Conservation (phyloP, 2,113 vertebrate genomes). For the Platysternon megacephalum region DNA sequence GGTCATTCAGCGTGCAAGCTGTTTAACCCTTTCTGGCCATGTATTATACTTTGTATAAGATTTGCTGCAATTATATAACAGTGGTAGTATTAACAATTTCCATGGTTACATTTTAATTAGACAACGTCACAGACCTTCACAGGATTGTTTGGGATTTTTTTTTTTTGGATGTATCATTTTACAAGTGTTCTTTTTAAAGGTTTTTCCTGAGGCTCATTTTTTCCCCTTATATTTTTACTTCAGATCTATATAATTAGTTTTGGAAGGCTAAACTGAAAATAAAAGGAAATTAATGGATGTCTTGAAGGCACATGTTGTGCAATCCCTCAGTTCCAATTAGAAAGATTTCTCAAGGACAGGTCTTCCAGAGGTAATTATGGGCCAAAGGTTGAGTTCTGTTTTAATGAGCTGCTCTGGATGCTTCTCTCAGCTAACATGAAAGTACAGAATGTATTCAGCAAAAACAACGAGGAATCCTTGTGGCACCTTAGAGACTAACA, state of each 20-base stretch:
- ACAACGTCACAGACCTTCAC: too few relatives aligned
- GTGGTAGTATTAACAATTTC: too few relatives aligned
- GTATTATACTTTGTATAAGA: too few relatives aligned
- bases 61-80: too few relatives aligned
- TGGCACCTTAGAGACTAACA: too few relatives aligned
- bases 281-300: slow-evolving; percentile 65
- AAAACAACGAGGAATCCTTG: too few relatives aligned
- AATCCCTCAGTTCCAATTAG: slow-evolving; percentile 61
- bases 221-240: slow-evolving; percentile 37
- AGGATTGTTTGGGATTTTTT: neutral
- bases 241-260: slow-evolving; percentile 65
- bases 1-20: too few relatives aligned
- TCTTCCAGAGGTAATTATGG: slow-evolving; percentile 64
- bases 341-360: slow-evolving; percentile 57
- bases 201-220: neutral
- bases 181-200: neutral
- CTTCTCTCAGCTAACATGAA: neutral
- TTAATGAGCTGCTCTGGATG: slow-evolving; percentile 61
- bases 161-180: neutral
- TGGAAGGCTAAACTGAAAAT: slow-evolving; percentile 64
- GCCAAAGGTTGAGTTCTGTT: slow-evolving; percentile 50
- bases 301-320: slow-evolving; percentile 45
- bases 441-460: slow-evolving; percentile 11
- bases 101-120: too few relatives aligned
- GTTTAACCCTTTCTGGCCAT: too few relatives aligned